These are phyloP conservation scores for Homarus americanus DNA, from an alignment of 1,140 invertebrate species.

Conservation along the genomic window DNA sequence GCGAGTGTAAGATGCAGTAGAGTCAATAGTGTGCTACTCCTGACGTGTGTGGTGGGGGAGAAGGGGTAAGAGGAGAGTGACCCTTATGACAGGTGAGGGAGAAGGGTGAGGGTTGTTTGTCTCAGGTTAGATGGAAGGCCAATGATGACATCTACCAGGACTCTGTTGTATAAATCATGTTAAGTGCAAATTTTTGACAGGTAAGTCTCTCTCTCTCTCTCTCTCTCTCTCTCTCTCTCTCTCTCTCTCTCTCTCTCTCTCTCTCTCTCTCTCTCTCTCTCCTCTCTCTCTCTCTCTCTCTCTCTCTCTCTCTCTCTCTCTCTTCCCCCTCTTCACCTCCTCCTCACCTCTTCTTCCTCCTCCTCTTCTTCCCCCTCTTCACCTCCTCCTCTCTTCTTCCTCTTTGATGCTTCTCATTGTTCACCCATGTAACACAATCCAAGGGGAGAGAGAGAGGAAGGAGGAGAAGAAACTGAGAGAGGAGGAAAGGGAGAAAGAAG, in stretches of 20 bases:
- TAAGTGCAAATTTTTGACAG: slow-evolving; percentile 52
- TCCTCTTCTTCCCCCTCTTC: neutral
- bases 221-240: slow-evolving; percentile 38
- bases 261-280: slow-evolving; percentile 20
- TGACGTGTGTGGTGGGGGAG: too few relatives aligned
- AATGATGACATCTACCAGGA: neutral
- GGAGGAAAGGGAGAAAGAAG: too few relatives aligned
- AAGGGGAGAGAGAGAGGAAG: neutral
- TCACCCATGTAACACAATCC: too few relatives aligned
- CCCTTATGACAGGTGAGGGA: too few relatives aligned
- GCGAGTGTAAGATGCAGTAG: slow-evolving; percentile 23
- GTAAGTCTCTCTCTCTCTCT: slow-evolving; percentile 11
- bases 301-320: neutral
- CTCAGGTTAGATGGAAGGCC: too few relatives aligned
- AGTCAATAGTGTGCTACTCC: too few relatives aligned
- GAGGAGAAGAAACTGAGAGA: neutral
- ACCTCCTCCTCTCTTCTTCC: neutral
- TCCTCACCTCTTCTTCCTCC: neutral
- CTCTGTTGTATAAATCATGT: slow-evolving; percentile 39
- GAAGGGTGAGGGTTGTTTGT: too few relatives aligned
- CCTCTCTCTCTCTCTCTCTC: neutral
- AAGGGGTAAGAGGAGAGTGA: too few relatives aligned
- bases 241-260: slow-evolving; percentile 20
- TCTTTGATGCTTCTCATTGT: neutral
- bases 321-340: neutral